phyloP scores from a whole-genome alignment of 2,113 vertebrate species.

The Aix galericulata region DNA sequence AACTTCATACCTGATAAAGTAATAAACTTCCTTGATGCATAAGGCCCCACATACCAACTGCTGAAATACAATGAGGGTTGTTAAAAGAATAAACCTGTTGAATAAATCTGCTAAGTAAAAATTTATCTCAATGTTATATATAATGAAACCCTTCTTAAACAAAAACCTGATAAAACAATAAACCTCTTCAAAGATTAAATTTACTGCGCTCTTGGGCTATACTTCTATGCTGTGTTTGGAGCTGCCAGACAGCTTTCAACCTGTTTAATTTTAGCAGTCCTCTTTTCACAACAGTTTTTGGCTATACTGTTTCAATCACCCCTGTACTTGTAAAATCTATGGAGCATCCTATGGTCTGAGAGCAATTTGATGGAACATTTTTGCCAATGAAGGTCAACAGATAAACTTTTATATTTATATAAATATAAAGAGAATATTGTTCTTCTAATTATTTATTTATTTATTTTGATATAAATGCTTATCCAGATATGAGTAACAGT shows the following conservation, averaged over 20 bases:
- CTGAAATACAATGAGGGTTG: slow-evolving; percentile 68
- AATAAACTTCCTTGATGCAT: slow-evolving; percentile 75
- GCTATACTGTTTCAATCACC: slow-evolving; percentile 26
- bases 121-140: slow-evolving; percentile 70
- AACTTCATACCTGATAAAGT: slow-evolving; percentile 76
- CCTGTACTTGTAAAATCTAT: neutral
- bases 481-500: slow-evolving; percentile 45
- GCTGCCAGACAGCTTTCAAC: slow-evolving; percentile 67
- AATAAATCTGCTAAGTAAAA: slow-evolving; percentile 75
- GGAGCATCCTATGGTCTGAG: neutral
- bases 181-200: slow-evolving; percentile 73
- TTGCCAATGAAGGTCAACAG: neutral
- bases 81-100: slow-evolving; percentile 76
- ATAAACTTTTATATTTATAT: neutral
- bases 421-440: too few species aligned
- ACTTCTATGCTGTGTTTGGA: slow-evolving; percentile 68
- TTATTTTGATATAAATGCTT: slow-evolving; percentile 45
- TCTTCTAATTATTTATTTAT: neutral
- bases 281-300: slow-evolving; percentile 1
- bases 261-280: slow-evolving; percentile 67
- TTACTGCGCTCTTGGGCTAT: slow-evolving; percentile 61
- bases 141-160: slow-evolving; percentile 74
- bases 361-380: neutral
- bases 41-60: slow-evolving; percentile 65
- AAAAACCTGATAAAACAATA: slow-evolving; percentile 75